Evolutionary conservation across 2,888 invertebrate species (phyloP).

Genomic region (Cremastobaeus sp.): DNA sequence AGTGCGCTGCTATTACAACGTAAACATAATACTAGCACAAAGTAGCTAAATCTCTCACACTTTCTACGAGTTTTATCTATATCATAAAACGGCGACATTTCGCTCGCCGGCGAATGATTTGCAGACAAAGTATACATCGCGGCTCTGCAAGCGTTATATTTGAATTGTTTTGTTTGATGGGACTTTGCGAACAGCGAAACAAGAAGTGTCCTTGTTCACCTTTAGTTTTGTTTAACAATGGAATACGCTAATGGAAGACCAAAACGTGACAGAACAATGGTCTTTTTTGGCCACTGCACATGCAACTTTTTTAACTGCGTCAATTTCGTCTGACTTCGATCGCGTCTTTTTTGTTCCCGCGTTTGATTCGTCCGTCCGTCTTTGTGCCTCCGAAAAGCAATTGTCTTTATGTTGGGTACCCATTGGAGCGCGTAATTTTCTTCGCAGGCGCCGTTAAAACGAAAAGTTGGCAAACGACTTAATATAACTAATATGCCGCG

Average conservation of each 20-base stretch:
- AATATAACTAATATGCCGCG: conserved; percentile 33
- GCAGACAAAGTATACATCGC: conserved; percentile 15
- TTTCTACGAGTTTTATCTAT: conserved; percentile 2
- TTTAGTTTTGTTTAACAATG: conserved; percentile 53
- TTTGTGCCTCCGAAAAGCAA: background rate
- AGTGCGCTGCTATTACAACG: too few relatives aligned
- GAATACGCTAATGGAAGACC: conserved; percentile 30
- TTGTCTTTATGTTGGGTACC: too few relatives aligned
- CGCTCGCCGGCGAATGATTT: conserved; percentile 12
- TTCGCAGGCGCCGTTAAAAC: conserved; percentile 10
- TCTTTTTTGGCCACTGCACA: conserved; percentile 25
- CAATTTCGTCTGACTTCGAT: conserved; percentile 27
- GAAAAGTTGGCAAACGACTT: conserved; percentile 30
- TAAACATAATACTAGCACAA: conserved; percentile 1
- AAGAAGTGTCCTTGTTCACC: conserved; percentile 44
- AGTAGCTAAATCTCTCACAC: conserved; percentile 10
- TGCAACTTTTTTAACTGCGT: conserved; percentile 11
- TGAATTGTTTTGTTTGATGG: conserved; percentile 35
- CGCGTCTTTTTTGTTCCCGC: background rate
- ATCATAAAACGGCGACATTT: background rate
- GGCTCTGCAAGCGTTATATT: conserved; percentile 39
- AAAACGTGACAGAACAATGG: conserved; percentile 38
- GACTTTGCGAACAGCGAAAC: conserved; percentile 32
- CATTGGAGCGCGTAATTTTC: conserved; percentile 4
- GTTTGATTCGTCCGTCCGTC: too few relatives aligned